Base-by-base conservation (phyloP, 1,140 invertebrate species). In the Lucilia cuprina region DNA sequence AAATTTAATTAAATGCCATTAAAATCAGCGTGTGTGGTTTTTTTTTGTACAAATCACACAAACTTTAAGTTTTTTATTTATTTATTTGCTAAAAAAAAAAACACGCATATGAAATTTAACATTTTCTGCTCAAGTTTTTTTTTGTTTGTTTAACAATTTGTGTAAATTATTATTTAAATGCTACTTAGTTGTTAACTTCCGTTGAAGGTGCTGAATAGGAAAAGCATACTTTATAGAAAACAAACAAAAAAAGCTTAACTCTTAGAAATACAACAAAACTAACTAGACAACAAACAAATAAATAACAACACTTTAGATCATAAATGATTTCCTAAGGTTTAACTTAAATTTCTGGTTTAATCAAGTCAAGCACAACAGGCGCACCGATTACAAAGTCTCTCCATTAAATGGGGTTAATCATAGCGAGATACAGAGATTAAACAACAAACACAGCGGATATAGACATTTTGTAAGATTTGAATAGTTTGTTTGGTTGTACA, bases 1-100 rank as follows among this genome's bases (percentile, higher is more conserved):
- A 70, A 70, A 70, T 70, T 70, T 70, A 70, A 70, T 70, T 70
- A 21, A 70, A 21, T 70, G 65, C 65, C 65, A 70, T 70, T 70
- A 70, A 65, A 70, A 70, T 70, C 65, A 25, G 65, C 65, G 65
- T 70, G 65, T 70, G 65, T 70, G 65, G 65, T 70, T 19, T 70
- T 70, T 70, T 70, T 0, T 70, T 70, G n/a, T n/a, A n/a, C 14
- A 70, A 70, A 21, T 65, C n/a, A 70, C 7, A 70, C n/a, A 70
- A 19, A 21, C 1, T 25, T 70, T 60, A 3, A 4, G 14, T 17
- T 30, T 30, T 30, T 30, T n/a, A n/a, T 30, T 30, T 30, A 30
- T 65, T 19, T 65, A 8, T 65, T 65, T n/a, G 55, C n/a, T 19
- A 1, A 0, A n/a, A 19, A 55, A 70, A 70, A 70, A 21, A 70